phyloP scores from a whole-genome alignment of 2,797 vertebrate species.

The Trichosurus vulpecula region DNA sequence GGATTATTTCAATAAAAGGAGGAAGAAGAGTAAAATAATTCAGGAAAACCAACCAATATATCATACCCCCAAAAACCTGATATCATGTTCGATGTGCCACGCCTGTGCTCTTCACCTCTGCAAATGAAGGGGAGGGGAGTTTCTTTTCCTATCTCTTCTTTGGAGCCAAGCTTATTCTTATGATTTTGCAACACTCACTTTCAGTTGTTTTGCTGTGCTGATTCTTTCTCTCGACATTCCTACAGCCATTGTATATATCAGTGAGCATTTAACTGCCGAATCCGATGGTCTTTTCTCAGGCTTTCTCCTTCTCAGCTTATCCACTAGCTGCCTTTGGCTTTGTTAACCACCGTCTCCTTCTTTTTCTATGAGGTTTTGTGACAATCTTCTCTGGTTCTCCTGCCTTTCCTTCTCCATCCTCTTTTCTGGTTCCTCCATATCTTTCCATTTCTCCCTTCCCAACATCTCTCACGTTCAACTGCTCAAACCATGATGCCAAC shows the following conservation, averaged over 20 bases:
- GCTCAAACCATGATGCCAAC: not conserved
- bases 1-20: not conserved
- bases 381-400: no score
- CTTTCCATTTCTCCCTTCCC: not conserved
- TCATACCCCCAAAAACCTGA: not conserved
- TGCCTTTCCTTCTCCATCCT: not conserved
- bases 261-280: not conserved
- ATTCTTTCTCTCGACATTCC: not conserved
- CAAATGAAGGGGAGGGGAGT: not conserved
- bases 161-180: not conserved
- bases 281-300: not conserved
- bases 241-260: not conserved
- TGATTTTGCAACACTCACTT: not conserved
- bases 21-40: not conserved
- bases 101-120: not conserved
- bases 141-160: not conserved
- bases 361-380: not conserved
- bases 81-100: not conserved
- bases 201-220: not conserved
- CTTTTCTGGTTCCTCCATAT: not conserved
- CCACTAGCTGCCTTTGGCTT: not conserved
- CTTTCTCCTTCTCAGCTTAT: not conserved
- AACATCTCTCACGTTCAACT: not conserved
- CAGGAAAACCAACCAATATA: not conserved
- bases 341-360: not conserved